Base-by-base conservation (phyloP, 2,113 vertebrate genomes). In the Odontophorus gujanensis region DNA sequence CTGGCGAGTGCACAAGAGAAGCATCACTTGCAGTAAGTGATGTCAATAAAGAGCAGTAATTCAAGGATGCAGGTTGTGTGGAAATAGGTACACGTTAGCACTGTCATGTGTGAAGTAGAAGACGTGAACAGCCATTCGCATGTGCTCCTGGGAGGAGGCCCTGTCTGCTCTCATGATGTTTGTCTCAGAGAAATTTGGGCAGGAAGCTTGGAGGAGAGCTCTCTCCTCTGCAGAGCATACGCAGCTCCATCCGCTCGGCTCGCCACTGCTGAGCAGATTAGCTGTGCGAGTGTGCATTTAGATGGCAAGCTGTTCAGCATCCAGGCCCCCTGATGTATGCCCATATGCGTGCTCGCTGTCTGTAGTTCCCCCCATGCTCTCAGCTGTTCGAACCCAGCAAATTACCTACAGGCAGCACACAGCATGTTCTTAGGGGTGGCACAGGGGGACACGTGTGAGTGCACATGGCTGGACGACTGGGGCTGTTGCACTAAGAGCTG, bases 231-330 rank as follows among this genome's bases (percentile, higher is more conserved):
- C 45, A 82, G 85, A 94, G 87, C 88, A 61, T 45, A 53, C 2
- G 24, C 77, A 69, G 48, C 66, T 94, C 90, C 90, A 85, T 67
- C 93, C 17, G 36, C 93, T 95, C 80, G 83, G 93, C 87, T 94
- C 76, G 66, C 82, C 63, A 87, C 84, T 85, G 77, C 76, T 36
- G 81, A 90, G 92, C 90, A 90, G 88, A 92, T 92, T 82, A 94
- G 57, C 81, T 92, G 93, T 80, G 90, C 32, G 19, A 88, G 63
- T 58, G 85, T 95, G 89, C 89, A 93, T 89, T 95, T 91, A 89
- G 79, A 95, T 85, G 61, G 69, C 85, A 93, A 95, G 85, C 91
- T 96, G 93, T 79, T 95, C 80, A 74, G 63, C 62, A 84, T 84
- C 76, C 91, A 91, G 89, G 61, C 92, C 82, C 91, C 91, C 66